Evolutionary conservation across 1,140 invertebrate species (phyloP), one percentile per base, ranked within the genome.

Genomic region (Belonocnema kinseyi): DNA sequence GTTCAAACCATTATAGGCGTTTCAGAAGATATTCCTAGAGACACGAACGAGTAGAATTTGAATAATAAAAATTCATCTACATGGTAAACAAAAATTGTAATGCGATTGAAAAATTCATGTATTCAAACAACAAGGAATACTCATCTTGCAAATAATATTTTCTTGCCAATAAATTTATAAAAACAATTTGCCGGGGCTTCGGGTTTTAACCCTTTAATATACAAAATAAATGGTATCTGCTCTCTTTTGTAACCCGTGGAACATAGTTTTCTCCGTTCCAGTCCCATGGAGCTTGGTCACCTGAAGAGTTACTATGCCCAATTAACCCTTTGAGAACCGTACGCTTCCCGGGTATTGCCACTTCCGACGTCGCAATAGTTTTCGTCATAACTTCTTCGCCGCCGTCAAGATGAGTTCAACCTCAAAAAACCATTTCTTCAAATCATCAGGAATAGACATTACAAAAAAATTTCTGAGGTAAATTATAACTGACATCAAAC

Each of bases 241-340:
- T 73, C 66, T 72, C 26, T 19, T 76, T 61, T 12, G 76, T 75
- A 77, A 75, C 72, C 72, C 77, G 78, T 76, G 84, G 85, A 88
- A 84, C 84, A 84, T 80, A 86, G 85, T 88, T 88, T 82, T 86
- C 82, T 83, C 80, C 88, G 89, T 90, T 90, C 87, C 89, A 89
- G 84, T 91, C 84, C 83, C 88, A 84, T 90, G 88, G 76, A 83
- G 89, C 88, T 89, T 89, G 89, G 88, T 89, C 90, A 90, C 86
- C 85, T 87, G 85, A 85, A 85, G 84, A 86, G 82, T 89, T 88
- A 89, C 87, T 88, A 90, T 90, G 90, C 85, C 89, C 89, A 91
- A 91, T 91, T 91, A 90, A 91, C 88, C 89, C 87, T 89, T 90
- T 90, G 89, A 90, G 86, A 89, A 90, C 85, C 88, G 85, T 87